These are phyloP conservation scores for Ailurus styani DNA, from an alignment of 2,113 vertebrate genomes.

Conservation along the genomic window DNA sequence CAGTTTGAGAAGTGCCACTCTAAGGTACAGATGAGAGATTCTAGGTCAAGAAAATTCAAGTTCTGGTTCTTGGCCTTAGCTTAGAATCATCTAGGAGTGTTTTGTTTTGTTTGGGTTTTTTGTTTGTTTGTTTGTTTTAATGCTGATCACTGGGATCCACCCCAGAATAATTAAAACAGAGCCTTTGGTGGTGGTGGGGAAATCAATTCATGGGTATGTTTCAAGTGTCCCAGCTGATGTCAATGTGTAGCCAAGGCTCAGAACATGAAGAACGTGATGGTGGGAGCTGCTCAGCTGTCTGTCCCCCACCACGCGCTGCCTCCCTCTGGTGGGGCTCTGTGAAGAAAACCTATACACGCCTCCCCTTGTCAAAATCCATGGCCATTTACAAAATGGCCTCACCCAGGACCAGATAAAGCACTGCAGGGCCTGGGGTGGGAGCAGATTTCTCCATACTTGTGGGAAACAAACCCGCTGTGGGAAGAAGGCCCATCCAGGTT, in stretches of 20 bases:
- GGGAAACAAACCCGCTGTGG: background rate
- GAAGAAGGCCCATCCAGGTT: background rate
- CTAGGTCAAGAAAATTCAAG: background rate
- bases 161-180: background rate
- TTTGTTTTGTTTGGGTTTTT: background rate
- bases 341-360: background rate
- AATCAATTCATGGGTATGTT: too few species aligned
- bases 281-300: background rate
- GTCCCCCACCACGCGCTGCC: fast-evolving
- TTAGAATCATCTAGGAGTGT: background rate
- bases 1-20: background rate
- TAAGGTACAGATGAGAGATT: background rate
- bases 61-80: background rate
- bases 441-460: background rate
- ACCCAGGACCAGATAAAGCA: background rate
- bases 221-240: background rate
- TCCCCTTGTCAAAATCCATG: background rate
- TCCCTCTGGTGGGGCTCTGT: background rate
- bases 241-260: background rate
- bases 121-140: background rate
- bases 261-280: too few species aligned
- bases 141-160: background rate
- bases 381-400: background rate
- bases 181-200: background rate
- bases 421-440: background rate